A percentile compares a stretch with the other conserved stretches of the same genome.
Evolutionary conservation across 2,888 invertebrate species (phyloP).

Genomic region (Parthenolecanium corni): DNA sequence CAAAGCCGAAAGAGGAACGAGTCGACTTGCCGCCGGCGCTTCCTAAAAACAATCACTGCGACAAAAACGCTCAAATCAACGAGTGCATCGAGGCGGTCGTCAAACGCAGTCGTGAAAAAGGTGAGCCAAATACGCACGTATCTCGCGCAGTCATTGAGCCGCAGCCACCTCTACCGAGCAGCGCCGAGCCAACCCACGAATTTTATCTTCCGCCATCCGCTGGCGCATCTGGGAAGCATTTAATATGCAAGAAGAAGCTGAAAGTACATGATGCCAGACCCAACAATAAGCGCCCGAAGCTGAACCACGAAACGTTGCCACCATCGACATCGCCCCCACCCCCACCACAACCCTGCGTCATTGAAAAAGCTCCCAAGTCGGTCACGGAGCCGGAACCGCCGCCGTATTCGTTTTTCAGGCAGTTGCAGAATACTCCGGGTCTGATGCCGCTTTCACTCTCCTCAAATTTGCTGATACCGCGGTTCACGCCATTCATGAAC

Average conservation of each 20-base stretch:
- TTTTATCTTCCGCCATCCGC: neutral
- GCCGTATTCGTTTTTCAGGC: conserved; percentile 5
- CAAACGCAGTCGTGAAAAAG: conserved; percentile 10
- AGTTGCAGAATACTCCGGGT: no score
- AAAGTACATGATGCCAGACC: neutral
- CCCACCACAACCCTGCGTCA: neutral
- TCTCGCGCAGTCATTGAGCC: no score
- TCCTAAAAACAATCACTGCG: neutral
- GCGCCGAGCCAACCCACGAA: no score
- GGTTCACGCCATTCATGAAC: conserved; percentile 23
- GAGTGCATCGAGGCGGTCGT: conserved; percentile 19
- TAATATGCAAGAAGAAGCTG: conserved; percentile 14
- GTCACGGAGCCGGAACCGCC: neutral
- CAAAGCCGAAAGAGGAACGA: conserved; percentile 50
- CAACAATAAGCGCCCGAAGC: conserved; percentile 13
- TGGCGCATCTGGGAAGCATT: neutral
- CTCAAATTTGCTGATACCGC: conserved; percentile 29
- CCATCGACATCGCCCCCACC: neutral
- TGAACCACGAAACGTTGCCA: conserved; percentile 1
- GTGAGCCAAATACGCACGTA: conserved; percentile 27
- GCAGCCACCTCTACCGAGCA: no score
- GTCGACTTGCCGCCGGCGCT: conserved; percentile 5
- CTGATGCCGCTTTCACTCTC: conserved; percentile 23
- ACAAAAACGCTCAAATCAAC: conserved; percentile 2
- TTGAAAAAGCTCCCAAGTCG: conserved; percentile 9